A percentile compares a stretch with the other conserved stretches of the same genome.
Evolutionary conservation across 2,888 invertebrate species (phyloP).

Genomic region (Agrotis segetum): DNA sequence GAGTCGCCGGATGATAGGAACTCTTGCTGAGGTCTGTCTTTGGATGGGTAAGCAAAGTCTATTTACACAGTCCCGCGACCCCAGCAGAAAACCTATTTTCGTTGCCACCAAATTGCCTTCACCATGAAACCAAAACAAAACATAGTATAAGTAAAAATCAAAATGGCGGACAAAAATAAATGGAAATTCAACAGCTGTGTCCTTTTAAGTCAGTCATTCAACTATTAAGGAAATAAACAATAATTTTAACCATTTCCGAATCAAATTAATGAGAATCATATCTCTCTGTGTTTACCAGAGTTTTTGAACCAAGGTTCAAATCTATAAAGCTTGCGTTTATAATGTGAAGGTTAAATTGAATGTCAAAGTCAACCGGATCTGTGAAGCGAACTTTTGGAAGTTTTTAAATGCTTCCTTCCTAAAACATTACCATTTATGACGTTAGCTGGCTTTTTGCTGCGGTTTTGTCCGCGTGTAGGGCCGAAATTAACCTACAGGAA

Average conservation of each 20-base stretch:
- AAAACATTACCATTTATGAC: neutral
- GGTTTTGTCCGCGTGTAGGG: no score
- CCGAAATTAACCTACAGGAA: no score
- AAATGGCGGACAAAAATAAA: neutral
- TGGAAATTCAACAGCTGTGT: neutral
- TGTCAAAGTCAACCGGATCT: conserved; percentile 35
- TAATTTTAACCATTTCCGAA: conserved; percentile 18
- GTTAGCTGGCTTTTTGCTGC: no score
- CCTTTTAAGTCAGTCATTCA: conserved; percentile 3
- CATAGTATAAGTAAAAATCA: neutral
- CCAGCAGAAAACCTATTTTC: neutral
- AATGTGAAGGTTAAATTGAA: conserved; percentile 22
- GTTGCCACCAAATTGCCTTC: neutral
- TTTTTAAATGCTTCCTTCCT: conserved; percentile 21
- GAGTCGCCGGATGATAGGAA: no score
- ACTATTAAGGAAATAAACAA: conserved; percentile 11
- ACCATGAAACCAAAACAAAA: neutral
- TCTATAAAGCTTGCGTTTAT: neutral
- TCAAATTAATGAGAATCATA: neutral
- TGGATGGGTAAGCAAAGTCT: no score
- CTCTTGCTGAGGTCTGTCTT: no score
- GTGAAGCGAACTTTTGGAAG: neutral
- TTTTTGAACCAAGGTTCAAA: conserved; percentile 25
- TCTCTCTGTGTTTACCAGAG: conserved; percentile 7
- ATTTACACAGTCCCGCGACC: no score